Conservation (phyloP, 1,140 invertebrate species). For the Zaprionus nigranus region DNA sequence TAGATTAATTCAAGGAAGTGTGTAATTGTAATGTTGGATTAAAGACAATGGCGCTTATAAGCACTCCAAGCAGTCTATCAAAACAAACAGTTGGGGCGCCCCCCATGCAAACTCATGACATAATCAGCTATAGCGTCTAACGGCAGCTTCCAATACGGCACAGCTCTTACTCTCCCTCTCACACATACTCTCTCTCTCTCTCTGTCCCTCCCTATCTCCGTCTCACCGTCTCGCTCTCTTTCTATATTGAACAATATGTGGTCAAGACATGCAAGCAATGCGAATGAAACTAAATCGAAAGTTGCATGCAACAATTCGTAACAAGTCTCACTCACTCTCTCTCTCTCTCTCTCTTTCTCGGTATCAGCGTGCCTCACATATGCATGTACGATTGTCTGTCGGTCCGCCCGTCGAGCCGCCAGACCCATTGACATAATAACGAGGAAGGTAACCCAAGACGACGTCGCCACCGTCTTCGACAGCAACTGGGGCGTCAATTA, state of each 20-base stretch:
- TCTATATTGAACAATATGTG: slow-evolving; percentile 65
- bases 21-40: slow-evolving; percentile 64
- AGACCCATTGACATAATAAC: slow-evolving; percentile 84
- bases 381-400: slow-evolving; percentile 28
- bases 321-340: slow-evolving; percentile 29
- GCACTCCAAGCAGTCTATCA: slow-evolving; percentile 48
- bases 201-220: slow-evolving; percentile 24
- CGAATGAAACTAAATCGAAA: slow-evolving; percentile 80
- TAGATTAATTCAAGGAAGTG: slow-evolving; percentile 69
- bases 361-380: slow-evolving; percentile 32
- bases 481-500: slow-evolving; percentile 69
- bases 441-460: slow-evolving; percentile 79
- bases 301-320: slow-evolving; percentile 66
- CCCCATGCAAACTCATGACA: slow-evolving; percentile 65
- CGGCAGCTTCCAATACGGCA: slow-evolving; percentile 51
- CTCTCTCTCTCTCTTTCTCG: neutral
- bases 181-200: neutral
- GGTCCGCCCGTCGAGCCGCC: slow-evolving; percentile 40
- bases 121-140: slow-evolving; percentile 61
- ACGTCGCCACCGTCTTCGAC: slow-evolving; percentile 36
- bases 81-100: slow-evolving; percentile 41
- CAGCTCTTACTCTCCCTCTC: slow-evolving; percentile 1
- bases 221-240: slow-evolving; percentile 8
- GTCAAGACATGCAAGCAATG: slow-evolving; percentile 80
- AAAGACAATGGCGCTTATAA: slow-evolving; percentile 63